Conservation (phyloP, 2,113 vertebrate species). For the Arvicanthis niloticus region DNA sequence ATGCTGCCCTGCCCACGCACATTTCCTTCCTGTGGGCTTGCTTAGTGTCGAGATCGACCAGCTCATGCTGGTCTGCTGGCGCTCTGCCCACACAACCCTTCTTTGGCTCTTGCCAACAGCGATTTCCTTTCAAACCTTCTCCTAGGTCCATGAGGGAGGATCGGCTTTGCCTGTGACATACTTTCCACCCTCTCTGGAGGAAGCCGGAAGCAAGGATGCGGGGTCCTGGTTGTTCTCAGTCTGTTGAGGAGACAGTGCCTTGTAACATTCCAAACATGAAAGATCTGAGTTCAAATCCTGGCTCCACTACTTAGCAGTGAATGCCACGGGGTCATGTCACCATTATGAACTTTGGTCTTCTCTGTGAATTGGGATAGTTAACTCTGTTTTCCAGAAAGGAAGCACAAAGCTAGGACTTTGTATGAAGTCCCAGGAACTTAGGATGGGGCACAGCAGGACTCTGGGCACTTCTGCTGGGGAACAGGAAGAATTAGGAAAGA, state of each 20-base stretch:
- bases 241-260: background rate
- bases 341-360: fast-evolving
- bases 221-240: background rate
- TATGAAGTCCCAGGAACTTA: background rate
- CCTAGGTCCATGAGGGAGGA: background rate
- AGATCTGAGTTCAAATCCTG: background rate
- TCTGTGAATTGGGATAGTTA: background rate
- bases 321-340: fast-evolving
- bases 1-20: background rate
- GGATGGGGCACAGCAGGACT: background rate
- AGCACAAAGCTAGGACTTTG: background rate
- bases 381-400: background rate
- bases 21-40: background rate
- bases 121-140: background rate
- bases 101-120: background rate
- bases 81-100: slow-evolving; percentile 7
- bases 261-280: background rate
- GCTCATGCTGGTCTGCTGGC: background rate
- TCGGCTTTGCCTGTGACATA: background rate
- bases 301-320: background rate
- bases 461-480: background rate
- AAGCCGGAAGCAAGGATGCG: background rate
- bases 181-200: background rate
- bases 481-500: background rate
- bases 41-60: background rate